A percentile compares a stretch with the other conserved stretches of the same genome.
Evolutionary conservation across 2,797 vertebrate genomes (phyloP).

Genomic region (Tympanoctomys barrerae): DNA sequence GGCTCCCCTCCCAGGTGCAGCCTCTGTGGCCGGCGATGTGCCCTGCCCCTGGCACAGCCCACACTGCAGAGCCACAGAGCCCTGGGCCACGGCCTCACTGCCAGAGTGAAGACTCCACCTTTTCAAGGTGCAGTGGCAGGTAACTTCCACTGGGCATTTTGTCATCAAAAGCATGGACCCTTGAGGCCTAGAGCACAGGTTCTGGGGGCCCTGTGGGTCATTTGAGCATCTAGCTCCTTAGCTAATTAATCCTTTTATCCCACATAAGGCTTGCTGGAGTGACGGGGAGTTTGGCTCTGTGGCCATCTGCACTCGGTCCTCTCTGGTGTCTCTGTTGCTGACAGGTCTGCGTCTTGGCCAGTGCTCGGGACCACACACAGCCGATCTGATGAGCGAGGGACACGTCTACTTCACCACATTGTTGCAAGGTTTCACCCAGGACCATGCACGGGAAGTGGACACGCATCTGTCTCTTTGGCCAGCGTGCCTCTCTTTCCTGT

Average conservation of each 20-base stretch:
- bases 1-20: not conserved
- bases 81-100: not conserved
- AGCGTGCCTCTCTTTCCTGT: not conserved
- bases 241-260: not conserved
- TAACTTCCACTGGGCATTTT: too few relatives aligned
- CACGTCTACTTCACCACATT: fast-evolving
- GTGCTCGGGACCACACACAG: not conserved
- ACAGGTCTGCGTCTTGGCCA: not conserved
- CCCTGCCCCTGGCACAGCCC: not conserved
- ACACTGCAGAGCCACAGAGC: not conserved
- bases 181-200: not conserved
- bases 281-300: fast-evolving
- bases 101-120: fast-evolving
- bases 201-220: not conserved
- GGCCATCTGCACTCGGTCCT: not conserved
- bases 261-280: not conserved
- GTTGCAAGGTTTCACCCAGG: not conserved
- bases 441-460: not conserved
- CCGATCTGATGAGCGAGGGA: not conserved
- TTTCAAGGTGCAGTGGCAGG: not conserved
- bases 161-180: not conserved
- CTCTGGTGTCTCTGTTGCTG: not conserved
- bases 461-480: not conserved
- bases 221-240: not conserved
- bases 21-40: not conserved